phyloP scores from a whole-genome alignment of 2,113 vertebrate genomes.

The Struthio camelus region DNA sequence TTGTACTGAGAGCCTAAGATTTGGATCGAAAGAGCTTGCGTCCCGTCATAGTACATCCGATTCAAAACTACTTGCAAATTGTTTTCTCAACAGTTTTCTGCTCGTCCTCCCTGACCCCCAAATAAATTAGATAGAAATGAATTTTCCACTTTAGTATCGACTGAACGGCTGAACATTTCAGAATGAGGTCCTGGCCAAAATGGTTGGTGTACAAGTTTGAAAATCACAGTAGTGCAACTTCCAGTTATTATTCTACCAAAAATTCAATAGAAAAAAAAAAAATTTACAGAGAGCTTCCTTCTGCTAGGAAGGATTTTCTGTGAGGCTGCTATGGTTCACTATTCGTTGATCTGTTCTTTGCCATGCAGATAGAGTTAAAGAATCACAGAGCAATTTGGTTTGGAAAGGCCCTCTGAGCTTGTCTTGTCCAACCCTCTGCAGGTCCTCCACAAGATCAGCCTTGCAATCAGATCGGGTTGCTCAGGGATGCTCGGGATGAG shows the following conservation, averaged over 20 bases:
- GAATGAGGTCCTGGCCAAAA: neutral
- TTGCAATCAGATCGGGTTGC: neutral
- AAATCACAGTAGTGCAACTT: neutral
- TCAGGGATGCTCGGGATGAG: neutral
- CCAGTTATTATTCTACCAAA: neutral
- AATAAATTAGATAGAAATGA: neutral
- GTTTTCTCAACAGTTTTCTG: neutral
- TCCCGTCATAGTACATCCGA: neutral
- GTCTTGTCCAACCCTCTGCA: neutral
- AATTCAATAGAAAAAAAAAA: neutral
- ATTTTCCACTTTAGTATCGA: neutral
- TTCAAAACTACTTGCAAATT: neutral
- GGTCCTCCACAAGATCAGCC: neutral
- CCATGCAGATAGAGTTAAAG: neutral
- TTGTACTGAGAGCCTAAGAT: neutral
- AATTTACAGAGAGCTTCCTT: accelerated
- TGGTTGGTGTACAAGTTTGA: neutral
- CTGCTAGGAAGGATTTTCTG: neutral
- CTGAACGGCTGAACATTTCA: neutral
- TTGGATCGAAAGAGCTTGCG: neutral
- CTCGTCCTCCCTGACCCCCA: neutral
- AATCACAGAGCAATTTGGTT: accelerated
- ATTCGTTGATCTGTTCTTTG: neutral
- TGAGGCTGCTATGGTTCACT: neutral
- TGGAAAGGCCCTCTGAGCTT: neutral